Base-by-base conservation (phyloP, 2,888 invertebrate species). In the Sisyra nigra region DNA sequence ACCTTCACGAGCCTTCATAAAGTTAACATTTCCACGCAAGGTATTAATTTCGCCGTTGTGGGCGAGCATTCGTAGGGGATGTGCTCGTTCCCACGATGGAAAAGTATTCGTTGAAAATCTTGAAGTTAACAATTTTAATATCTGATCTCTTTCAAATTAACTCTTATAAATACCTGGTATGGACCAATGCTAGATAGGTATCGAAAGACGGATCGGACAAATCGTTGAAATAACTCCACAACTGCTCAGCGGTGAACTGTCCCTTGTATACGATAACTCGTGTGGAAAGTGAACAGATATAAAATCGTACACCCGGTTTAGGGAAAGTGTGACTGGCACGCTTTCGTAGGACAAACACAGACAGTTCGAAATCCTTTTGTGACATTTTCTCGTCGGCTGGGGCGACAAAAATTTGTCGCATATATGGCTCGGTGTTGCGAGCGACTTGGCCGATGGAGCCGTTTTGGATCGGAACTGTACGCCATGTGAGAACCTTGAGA, bases 11-110 rank as follows among this genome's bases (percentile, higher is more conserved):
- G 97, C 97, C 61, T 91, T 88, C 97, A 98, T 98, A 51, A 89
- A 74, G 66, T 98, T 98, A 7, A 96, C 89, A 63, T 98, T 98
- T 52, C 98, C 98, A 48, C 96, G 80, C 52, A 98, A 73, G 10
- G 98, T 98, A 69, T 98, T 98, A 63, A 98, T 98, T 71, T 98
- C 98, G 49, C 98, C 98, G 67, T 98, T 98, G 69, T 98, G 98
- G 48, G 97, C 97, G 52, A 98, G 68, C 57, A 86, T 76, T 59
- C 91, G 81, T 55, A 96, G 71, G 10, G 98, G 98, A 68, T 98
- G 97, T 13, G 98, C 97, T 54, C 97, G 73, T 65, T 97, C 96
- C 98, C 98, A 98, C 59, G 91, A 93, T 39, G 98, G 98, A 61
- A 98, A 98, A 18, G 98, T 98, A 66, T 98, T 98, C 49, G 98